Base-by-base conservation (phyloP, 2,113 vertebrate genomes). In the Marmota monax region DNA sequence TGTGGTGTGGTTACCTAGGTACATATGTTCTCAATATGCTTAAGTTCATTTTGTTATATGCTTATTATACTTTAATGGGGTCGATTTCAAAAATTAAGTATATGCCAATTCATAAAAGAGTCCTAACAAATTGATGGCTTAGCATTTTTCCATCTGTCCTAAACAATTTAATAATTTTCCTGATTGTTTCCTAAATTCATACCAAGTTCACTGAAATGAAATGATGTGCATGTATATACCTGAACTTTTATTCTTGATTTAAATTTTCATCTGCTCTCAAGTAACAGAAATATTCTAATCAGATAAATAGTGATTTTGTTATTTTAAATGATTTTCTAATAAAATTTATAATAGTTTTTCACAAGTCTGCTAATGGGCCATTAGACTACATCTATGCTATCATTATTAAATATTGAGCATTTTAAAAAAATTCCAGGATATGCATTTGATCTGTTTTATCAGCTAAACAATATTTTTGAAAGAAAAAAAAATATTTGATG, bases 61-160 rank as follows among this genome's bases (percentile, higher is more conserved):
- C 13, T 58, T 89, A 51, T 63, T 53, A 39, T 61, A 45, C 2
- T 3, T 78, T 72, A 78, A 45, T 16, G 17, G 5, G 25, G 13
- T 42, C 42, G 32, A 77, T 65, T 83, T 96, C 25, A 82, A 94
- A 92, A 74, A 83, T 70, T 56, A 90, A 94, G 32, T 53, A 53
- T 25, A 53, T 42, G 14, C 4, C 58, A 32, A 58, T 13, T 18
- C 32, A 61, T 0, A 1, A 56, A 13, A 94, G 20, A 42, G 0
- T 32, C 5, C 78, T 90, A 77, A 77, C 18, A 90, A 73, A 51
- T 34, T 74, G 34, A 5, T 86, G 27, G 79, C 17, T 76, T 69
- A 10, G 11, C 53, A 69, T 95, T 11, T 39, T 65, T 92, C 72
- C 63, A 5, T 82, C 5, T 63, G 22, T 51, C 10, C 37, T 78